Evolutionary conservation across 1,140 invertebrate species (phyloP).

Genomic region (Caenorhabditis remanei): DNA sequence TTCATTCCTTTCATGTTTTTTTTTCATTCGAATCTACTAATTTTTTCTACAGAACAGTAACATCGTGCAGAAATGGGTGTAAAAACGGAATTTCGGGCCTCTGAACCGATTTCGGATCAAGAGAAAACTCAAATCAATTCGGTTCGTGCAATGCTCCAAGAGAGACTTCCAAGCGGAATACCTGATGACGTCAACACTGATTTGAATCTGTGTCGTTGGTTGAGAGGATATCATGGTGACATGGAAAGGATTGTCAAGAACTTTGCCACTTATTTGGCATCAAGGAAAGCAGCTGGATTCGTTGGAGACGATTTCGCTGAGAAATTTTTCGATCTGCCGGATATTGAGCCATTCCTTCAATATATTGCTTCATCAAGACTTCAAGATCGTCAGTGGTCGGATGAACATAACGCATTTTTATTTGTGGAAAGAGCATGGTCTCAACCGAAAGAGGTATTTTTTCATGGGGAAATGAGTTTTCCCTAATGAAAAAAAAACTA

Average conservation of each 20-base stretch:
- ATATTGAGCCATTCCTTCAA: conserved; percentile 54
- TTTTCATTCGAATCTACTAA: neutral
- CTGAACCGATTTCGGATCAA: conserved; percentile 1
- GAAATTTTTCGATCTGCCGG: conserved; percentile 54
- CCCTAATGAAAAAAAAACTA: too few relatives aligned
- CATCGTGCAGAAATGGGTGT: neutral
- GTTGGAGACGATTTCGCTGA: conserved; percentile 54
- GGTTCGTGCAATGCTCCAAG: conserved; percentile 30
- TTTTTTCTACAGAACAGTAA: neutral
- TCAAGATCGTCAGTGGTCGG: conserved; percentile 57
- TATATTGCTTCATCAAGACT: conserved; percentile 59
- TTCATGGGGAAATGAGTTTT: neutral
- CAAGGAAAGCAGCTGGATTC: conserved; percentile 58
- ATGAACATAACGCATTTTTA: conserved; percentile 63
- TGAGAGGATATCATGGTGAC: conserved; percentile 62
- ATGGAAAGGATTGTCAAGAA: conserved; percentile 61
- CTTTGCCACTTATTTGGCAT: conserved; percentile 59
- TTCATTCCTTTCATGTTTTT: neutral
- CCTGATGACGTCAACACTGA: conserved; percentile 62
- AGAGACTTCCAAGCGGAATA: conserved; percentile 53
- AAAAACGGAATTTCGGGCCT: conserved; percentile 15
- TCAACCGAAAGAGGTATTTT: conserved; percentile 61
- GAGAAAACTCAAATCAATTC: conserved; percentile 24
- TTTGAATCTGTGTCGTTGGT: conserved; percentile 59
- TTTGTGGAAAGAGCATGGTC: conserved; percentile 64